Evolutionary conservation across 1,140 invertebrate species (phyloP), one percentile per base, ranked within the genome.

Genomic region (Drosophila erecta): DNA sequence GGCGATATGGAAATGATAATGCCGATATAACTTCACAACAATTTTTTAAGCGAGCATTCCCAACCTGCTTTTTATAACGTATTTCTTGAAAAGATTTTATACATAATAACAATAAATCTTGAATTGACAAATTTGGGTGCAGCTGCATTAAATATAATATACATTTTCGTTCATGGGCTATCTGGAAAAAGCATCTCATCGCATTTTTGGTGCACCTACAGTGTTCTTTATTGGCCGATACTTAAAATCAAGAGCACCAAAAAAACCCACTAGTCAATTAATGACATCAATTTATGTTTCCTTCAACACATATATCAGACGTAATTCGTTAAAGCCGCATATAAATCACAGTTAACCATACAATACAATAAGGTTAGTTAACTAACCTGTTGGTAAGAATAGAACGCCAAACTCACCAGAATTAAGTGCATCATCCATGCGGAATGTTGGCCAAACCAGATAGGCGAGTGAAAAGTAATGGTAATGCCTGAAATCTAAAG

Each of bases 401-500:
- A 55, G 59, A 53, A 40, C 50, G 38, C 30, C 12, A 43, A 22
- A 35, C 27, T 11, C 15, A 17, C 7, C 44, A 17, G n/a, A 2
- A 43, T 43, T 2, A 38, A 44, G 40, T 53, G 56, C 56, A 74
- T 86, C 81, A 86, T 81, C 53, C 60, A 55, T 7, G n/a, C 44
- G 57, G 78, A 86, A 81, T 87, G 57, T 54, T 46, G 54, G 50
- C 41, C 33, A 67, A 75, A 71, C 64, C 55, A 67, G 76, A 84
- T 59, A 59, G 62, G 69, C 50, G 44, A 49, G 60, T 46, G 66
- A 81, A 79, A 81, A 78, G 69, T 67, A 69, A 81, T 78, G 64
- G 56, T 55, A 74, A 49, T 74, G 80, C 43, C 67, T 64, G 51
- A 62, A 66, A 55, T 33, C 35, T 46, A 55, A 75, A 57, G 20